A percentile compares a stretch with the other conserved stretches of the same genome.
phyloP scores from a whole-genome alignment of 2,888 invertebrate species.

The Acrobasis repandana region DNA sequence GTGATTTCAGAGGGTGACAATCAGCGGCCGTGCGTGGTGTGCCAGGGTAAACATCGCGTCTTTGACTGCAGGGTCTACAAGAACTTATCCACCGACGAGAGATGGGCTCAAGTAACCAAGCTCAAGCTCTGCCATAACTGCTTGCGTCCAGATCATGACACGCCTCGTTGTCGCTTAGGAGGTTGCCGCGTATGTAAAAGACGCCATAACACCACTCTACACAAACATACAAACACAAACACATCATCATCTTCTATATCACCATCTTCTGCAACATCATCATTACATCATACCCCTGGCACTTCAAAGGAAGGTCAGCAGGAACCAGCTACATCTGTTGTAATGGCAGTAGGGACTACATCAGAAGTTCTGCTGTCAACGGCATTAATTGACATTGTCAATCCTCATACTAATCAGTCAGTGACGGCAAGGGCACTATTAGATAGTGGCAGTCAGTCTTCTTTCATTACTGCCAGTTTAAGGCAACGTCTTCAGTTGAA shows the following conservation, averaged over 20 bases:
- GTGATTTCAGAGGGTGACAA: slow-evolving; percentile 20
- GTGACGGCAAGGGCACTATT: not conserved
- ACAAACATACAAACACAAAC: not conserved
- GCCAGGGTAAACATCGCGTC: slow-evolving; percentile 25
- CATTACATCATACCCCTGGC: not conserved
- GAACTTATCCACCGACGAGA: slow-evolving; percentile 17
- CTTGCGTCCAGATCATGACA: slow-evolving; percentile 21
- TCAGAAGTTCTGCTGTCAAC: not conserved
- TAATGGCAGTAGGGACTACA: not conserved
- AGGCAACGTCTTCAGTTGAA: not conserved
- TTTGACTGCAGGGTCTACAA: slow-evolving; percentile 23
- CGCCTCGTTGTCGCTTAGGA: slow-evolving; percentile 12
- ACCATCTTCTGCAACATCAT: not conserved
- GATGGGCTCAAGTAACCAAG: slow-evolving; percentile 17
- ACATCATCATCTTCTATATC: not conserved
- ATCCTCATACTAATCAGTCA: not conserved
- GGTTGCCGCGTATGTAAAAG: slow-evolving; percentile 1
- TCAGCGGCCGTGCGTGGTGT: slow-evolving; percentile 19
- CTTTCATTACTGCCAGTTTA: not conserved
- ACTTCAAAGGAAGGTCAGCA: not conserved
- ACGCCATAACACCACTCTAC: not conserved
- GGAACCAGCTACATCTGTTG: not conserved
- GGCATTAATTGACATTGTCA: not conserved
- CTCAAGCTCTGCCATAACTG: slow-evolving; percentile 23
- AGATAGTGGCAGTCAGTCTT: slow-evolving; percentile 2